Percentiles rank a stretch among this genome's conserved stretches.
Evolutionary conservation across 2,113 vertebrate species (phyloP).

Genomic region (Morone saxatilis): DNA sequence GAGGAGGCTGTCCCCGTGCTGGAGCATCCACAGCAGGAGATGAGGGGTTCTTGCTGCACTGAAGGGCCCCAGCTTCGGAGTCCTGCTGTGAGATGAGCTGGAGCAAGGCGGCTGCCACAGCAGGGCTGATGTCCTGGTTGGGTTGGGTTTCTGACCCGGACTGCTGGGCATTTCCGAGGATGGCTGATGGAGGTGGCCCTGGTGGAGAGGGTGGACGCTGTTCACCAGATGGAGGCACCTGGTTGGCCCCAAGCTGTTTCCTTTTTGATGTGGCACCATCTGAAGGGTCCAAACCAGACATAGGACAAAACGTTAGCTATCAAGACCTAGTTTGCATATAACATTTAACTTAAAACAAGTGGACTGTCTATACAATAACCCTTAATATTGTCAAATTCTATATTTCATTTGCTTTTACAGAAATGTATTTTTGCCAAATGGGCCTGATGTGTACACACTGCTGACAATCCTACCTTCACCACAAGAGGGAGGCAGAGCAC

Average conservation of each 20-base stretch:
- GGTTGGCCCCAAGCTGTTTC: constrained; percentile 62
- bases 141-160: constrained; percentile 48
- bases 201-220: constrained; percentile 91
- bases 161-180: constrained; percentile 64
- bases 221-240: constrained; percentile 86
- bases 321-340: background rate
- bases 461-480: constrained; percentile 59
- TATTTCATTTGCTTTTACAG: background rate
- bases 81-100: constrained; percentile 95
- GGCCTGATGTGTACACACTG: background rate
- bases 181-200: constrained; percentile 79
- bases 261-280: constrained; percentile 69
- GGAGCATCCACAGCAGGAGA: constrained; percentile 61
- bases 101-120: constrained; percentile 92
- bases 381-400: background rate
- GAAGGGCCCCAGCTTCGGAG: constrained; percentile 79
- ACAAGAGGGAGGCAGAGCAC: constrained; percentile 63
- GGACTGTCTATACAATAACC: background rate
- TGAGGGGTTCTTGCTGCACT: constrained; percentile 74
- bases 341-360: background rate
- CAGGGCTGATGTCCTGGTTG: constrained; percentile 88
- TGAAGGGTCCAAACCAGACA: constrained; percentile 56
- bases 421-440: background rate
- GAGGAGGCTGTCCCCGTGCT: constrained; percentile 48
- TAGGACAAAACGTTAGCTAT: constrained; percentile 11